These are phyloP conservation scores for Pampus argenteus DNA, from an alignment of 2,797 vertebrate genomes.

Conservation along the genomic window DNA sequence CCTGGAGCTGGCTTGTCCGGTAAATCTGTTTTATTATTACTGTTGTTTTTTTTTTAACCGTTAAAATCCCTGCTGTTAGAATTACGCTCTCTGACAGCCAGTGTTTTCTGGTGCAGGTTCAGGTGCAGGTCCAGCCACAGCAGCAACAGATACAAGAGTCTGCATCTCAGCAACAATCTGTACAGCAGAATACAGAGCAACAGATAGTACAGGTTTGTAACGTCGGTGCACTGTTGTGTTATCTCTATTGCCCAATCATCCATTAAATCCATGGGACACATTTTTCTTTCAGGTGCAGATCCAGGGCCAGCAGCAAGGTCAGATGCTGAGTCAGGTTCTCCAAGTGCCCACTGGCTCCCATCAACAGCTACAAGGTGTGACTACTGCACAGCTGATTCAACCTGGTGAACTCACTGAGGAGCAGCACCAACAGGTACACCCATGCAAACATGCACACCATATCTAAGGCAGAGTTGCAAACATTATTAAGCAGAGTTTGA, in stretches of 20 bases:
- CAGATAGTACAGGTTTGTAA: slow-evolving; percentile 92
- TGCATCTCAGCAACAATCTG: slow-evolving; percentile 85
- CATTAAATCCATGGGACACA: neutral
- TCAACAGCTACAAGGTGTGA: slow-evolving; percentile 91
- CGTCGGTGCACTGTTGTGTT: neutral
- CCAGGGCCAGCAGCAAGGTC: slow-evolving; percentile 88
- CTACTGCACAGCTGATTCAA: slow-evolving; percentile 91
- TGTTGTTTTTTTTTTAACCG: neutral
- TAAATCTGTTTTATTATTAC: slow-evolving; percentile 71
- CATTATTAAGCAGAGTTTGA: neutral
- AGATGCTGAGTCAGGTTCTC: slow-evolving; percentile 92
- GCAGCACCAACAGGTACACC: slow-evolving; percentile 92
- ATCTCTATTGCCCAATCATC: neutral
- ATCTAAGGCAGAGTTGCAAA: neutral
- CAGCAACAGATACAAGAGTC: slow-evolving; percentile 91
- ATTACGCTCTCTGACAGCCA: neutral
- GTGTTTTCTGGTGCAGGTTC: slow-evolving; percentile 83
- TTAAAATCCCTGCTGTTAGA: neutral
- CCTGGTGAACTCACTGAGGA: slow-evolving; percentile 96
- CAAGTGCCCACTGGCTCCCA: slow-evolving; percentile 92
- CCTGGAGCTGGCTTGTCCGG: slow-evolving; percentile 96
- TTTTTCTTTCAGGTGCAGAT: slow-evolving; percentile 87
- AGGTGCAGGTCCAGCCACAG: slow-evolving; percentile 93
- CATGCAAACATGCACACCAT: neutral
- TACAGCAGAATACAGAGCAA: slow-evolving; percentile 91